phyloP scores from a whole-genome alignment of 2,797 vertebrate species.

The Catamblyrhynchus diadema region DNA sequence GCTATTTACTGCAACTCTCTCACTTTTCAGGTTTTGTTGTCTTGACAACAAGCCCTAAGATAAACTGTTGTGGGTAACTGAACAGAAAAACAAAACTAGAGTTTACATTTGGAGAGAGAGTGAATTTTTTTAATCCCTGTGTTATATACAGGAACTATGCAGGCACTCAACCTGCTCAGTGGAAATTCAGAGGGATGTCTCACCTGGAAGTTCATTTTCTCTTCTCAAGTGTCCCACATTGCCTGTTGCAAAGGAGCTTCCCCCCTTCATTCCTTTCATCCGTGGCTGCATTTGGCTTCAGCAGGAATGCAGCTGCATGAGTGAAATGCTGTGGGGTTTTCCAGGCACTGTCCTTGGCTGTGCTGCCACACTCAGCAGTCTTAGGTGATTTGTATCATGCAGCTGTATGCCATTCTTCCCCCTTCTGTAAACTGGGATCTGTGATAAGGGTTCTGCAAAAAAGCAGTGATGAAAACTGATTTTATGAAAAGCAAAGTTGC shows the following conservation, averaged over 20 bases:
- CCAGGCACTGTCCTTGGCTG: background rate
- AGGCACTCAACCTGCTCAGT: background rate
- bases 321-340: background rate
- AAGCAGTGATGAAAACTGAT: background rate
- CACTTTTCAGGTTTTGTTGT: background rate
- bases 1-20: background rate
- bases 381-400: background rate
- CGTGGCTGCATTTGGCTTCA: fast-evolving
- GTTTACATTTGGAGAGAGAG: background rate
- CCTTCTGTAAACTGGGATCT: background rate
- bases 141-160: background rate
- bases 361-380: background rate
- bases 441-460: background rate
- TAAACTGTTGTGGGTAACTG: background rate
- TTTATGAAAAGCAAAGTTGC: background rate
- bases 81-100: background rate
- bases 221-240: background rate
- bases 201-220: background rate
- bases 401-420: background rate
- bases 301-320: background rate
- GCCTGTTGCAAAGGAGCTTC: background rate
- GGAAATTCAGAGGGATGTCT: background rate
- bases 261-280: background rate
- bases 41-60: background rate
- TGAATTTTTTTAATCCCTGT: background rate